phyloP scores from a whole-genome alignment of 1,140 invertebrate genomes.

The Berghia stephanieae region DNA sequence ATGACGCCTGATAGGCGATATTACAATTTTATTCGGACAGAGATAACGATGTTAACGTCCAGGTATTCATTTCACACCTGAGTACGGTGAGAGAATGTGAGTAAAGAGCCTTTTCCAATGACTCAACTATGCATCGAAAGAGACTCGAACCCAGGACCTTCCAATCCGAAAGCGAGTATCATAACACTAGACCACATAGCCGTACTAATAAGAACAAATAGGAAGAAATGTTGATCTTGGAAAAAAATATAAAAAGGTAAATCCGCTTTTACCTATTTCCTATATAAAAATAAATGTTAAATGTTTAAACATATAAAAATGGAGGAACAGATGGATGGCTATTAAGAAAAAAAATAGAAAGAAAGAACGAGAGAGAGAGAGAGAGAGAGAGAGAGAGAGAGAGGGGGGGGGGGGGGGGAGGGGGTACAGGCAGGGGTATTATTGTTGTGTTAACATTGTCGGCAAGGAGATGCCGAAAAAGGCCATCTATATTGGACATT shows the following conservation, averaged over 20 bases:
- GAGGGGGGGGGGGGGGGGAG: neutral
- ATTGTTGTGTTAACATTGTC: neutral
- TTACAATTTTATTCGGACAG: no score
- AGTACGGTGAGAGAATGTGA: no score
- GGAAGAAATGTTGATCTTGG: neutral
- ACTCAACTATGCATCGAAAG: no score
- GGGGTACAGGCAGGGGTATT: neutral
- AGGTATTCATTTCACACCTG: no score
- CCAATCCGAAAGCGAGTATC: no score
- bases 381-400: neutral
- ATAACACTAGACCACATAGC: no score
- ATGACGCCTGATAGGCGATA: no score
- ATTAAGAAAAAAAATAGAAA: neutral
- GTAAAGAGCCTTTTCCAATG: no score
- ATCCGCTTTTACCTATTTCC: neutral
- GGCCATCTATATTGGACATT: neutral
- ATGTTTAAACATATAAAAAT: neutral
- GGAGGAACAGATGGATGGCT: neutral
- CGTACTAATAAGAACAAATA: neutral
- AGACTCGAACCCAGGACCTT: no score
- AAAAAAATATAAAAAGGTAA: neutral
- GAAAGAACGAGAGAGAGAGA: neutral
- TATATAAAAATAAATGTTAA: neutral
- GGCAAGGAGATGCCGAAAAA: no score
- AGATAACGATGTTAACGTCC: no score